Evolutionary conservation across 2,113 vertebrate species (phyloP), one percentile per base, ranked within the genome.

Genomic region (Zosterops borbonicus): DNA sequence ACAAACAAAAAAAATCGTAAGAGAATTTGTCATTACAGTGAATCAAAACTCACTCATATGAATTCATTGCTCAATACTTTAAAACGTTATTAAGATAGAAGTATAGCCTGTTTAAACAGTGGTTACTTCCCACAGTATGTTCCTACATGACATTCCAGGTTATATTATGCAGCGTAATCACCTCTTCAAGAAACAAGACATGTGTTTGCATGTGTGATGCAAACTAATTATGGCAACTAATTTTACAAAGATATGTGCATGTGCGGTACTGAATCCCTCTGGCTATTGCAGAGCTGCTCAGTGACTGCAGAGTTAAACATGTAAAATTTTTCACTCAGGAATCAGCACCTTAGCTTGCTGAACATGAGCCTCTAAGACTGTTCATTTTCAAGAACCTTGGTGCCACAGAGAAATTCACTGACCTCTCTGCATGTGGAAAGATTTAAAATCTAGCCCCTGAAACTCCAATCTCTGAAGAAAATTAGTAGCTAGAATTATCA

Each of bases 401-500:
- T 53, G 56, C 52, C 37, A 87, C 23, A 49, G 23, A 71, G 78
- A 93, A 89, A 58, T 68, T 68, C 62, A 56, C 56, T 90, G 92
- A 96, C 95, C 94, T 93, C 74, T 90, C 60, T 64, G 37, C 18
- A 13, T 7, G 46, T 39, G 39, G n/a, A 68, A 88, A 83, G 88
- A 93, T 90, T 81, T 92, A 84, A 75, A 84, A 92, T 83, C 80
- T 92, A 88, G 53, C 41, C 76, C 65, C 39, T 60, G 80, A 74
- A 95, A 93, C 53, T 75, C 65, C 64, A 77, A 90, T 96, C 88
- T 94, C 65, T 42, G 52, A 90, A 88, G 85, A 60, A 96, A 96
- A 93, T 96, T 80, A 94, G 79, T 37, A 86, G 52, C 42, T 68
- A 49, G 90, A 82, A 92, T 93, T 96, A 97, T 96, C 95, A 96